Base-by-base conservation (phyloP, 2,113 vertebrate species). In the Hippocampus comes region DNA sequence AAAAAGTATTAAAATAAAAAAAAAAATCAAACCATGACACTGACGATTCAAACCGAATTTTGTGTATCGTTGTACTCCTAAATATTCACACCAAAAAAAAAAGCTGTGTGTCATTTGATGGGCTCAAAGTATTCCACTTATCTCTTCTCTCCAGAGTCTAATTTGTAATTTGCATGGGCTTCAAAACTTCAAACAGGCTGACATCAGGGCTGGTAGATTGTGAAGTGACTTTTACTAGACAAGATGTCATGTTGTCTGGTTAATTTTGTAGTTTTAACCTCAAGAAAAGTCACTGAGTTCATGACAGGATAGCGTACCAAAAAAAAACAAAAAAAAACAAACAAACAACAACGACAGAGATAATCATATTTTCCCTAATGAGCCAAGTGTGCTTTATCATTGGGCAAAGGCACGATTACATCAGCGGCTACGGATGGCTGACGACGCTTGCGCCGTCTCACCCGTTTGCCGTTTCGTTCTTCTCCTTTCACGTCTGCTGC, bases 31-130 rank as follows among this genome's bases (percentile, higher is more conserved):
- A 38, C 34, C 5, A 5, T 53, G 80, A 80, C 77, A 70, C 7
- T 8, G 68, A 66, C 78, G 5, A 38, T 38, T 38, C 34, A 38
- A 38, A 38, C 34, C 5, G 34, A 38, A 38, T 38, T 38, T 5
- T 38, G 34, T 38, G 34, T 38, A 2, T 38, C 5, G 34, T 4
- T 34, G 25, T 30, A 4, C 30, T 25, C 25, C 25, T 25, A 25
- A 60, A 74, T 73, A 49, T 63, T 76, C 79, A 77, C 67, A 68
- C 34, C 34, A 6, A 0, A 34, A 4, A 34, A 38, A 68, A 78
- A 81, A 74, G 67, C 75, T 30, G 55, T 84, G 78, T 80, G 70
- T 42, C 43, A 7, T 67, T 79, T 75, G 21, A 70, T 63, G 73
- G 69, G 14, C 30, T 18, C 42, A 46, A 64, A 68, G 72, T 30